These are phyloP conservation scores for Misgurnus anguillicaudatus DNA, from an alignment of 2,113 vertebrate species.

Conservation along the genomic window DNA sequence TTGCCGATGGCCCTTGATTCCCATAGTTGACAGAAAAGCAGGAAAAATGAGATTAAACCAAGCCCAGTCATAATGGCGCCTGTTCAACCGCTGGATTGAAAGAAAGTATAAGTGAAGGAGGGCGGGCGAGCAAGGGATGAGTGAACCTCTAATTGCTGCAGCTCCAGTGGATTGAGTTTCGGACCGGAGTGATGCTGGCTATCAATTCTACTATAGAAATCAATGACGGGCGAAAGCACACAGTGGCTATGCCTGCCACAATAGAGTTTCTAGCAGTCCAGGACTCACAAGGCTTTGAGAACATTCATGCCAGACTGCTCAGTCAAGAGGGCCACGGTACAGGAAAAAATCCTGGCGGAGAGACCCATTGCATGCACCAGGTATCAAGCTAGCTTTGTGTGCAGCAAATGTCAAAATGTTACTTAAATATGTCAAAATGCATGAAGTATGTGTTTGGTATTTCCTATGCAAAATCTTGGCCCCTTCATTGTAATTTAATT, in stretches of 20 bases:
- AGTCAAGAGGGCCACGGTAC: constrained; percentile 17
- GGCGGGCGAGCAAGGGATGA: constrained; percentile 51
- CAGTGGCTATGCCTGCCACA: constrained; percentile 31
- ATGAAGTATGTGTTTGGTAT: not conserved
- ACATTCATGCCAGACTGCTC: not conserved
- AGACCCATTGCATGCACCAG: no score
- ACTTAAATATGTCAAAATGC: not conserved
- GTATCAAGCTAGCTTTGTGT: no score
- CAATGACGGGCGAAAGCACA: constrained; percentile 58
- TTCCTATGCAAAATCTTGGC: not conserved
- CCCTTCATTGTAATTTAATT: constrained; percentile 34
- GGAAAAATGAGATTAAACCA: constrained; percentile 57
- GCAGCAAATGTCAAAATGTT: not conserved
- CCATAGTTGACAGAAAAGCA: constrained; percentile 16
- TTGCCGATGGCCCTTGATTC: not conserved
- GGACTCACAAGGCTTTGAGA: constrained; percentile 20
- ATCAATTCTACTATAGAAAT: constrained; percentile 66
- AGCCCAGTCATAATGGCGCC: constrained; percentile 39
- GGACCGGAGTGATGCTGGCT: constrained; percentile 45
- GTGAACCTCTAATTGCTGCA: constrained; percentile 58
- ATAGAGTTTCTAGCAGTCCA: constrained; percentile 37
- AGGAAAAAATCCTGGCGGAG: not conserved
- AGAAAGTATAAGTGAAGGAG: constrained; percentile 44
- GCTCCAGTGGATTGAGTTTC: constrained; percentile 62
- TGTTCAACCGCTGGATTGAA: constrained; percentile 56